Evolutionary conservation across 2,113 vertebrate species (phyloP), one percentile per base, ranked within the genome.

Genomic region (Ondatra zibethicus): DNA sequence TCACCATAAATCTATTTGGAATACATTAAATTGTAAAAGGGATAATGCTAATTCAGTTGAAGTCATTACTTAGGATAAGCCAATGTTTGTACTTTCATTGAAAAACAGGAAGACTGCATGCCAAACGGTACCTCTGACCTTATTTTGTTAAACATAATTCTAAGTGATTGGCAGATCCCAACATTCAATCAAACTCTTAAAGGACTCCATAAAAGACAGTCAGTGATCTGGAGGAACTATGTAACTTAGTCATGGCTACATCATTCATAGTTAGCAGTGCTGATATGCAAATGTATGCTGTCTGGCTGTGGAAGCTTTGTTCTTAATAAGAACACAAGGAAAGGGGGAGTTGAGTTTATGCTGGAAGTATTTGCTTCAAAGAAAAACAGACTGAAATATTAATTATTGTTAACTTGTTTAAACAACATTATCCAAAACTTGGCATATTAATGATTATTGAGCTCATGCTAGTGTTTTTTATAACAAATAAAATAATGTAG

Each of bases 21-120:
- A 0, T 45, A 86, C 70, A 29, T 84, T 94, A 68, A 95, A 97
- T 27, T 86, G 0, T 91, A 61, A 72, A 92, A 95, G 61, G 29
- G 94, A 94, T 65, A 63, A 50, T 27, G 72, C 10, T 72, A 81
- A 29, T 13, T 61, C 52, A 89, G 61, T 70, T 90, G 47, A 45
- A 81, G 52, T 13, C 39, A 45, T 7, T 29, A 25, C 36, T 92
- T 50, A 78, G 21, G 90, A 58, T 21, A 80, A 88, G 17, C 39
- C 36, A 77, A 68, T 73, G 42, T 70, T 12, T 92, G n/a, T 16
- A 10, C 9, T 12, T 68, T 76, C 33, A 58, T 50, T 81, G 39
- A 42, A 92, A 89, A 92, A 81, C 25, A 88, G 23, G 33, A 95
- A 91, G 31, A 19, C 13, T 82, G 7, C 70, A 12, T 77, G 68